Percentiles rank a stretch among this genome's conserved stretches.
Conservation (phyloP, 1,140 invertebrate species). For the Ips typographus region DNA sequence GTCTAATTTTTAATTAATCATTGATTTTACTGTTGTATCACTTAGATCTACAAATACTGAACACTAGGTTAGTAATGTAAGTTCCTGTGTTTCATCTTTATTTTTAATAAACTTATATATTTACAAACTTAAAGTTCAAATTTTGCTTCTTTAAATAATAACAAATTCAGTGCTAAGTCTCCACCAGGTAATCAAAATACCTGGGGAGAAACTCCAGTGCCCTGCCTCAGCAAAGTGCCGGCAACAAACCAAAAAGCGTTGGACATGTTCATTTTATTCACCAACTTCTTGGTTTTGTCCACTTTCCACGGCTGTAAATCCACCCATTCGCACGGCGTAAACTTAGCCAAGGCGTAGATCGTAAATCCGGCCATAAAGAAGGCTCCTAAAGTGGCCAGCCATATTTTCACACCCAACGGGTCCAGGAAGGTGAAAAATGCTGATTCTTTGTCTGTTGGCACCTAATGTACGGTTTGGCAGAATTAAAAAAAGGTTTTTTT, state of each 20-base stretch:
- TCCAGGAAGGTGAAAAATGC: constrained; percentile 93
- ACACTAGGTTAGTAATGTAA: too few relatives aligned
- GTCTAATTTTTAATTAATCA: background rate
- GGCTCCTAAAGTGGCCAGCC: constrained; percentile 89
- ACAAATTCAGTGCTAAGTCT: background rate
- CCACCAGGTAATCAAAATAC: constrained; percentile 54
- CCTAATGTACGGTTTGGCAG: constrained; percentile 56
- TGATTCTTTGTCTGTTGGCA: constrained; percentile 85
- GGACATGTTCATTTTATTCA: constrained; percentile 90
- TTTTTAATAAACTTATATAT: background rate
- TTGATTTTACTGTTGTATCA: background rate
- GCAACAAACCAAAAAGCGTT: constrained; percentile 95
- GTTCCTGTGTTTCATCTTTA: background rate
- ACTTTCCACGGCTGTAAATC: constrained; percentile 83
- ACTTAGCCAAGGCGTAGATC: constrained; percentile 89
- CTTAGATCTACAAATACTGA: background rate
- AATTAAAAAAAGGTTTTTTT: background rate
- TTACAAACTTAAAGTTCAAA: background rate
- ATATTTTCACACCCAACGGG: constrained; percentile 91
- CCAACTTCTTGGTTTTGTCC: constrained; percentile 69
- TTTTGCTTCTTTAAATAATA: constrained; percentile 6
- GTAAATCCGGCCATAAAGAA: constrained; percentile 92
- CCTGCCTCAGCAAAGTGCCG: constrained; percentile 89
- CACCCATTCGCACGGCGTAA: constrained; percentile 95
- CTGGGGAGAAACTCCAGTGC: constrained; percentile 86